Base-by-base conservation (phyloP, 2,888 invertebrate genomes). In the Oligia strigilis region DNA sequence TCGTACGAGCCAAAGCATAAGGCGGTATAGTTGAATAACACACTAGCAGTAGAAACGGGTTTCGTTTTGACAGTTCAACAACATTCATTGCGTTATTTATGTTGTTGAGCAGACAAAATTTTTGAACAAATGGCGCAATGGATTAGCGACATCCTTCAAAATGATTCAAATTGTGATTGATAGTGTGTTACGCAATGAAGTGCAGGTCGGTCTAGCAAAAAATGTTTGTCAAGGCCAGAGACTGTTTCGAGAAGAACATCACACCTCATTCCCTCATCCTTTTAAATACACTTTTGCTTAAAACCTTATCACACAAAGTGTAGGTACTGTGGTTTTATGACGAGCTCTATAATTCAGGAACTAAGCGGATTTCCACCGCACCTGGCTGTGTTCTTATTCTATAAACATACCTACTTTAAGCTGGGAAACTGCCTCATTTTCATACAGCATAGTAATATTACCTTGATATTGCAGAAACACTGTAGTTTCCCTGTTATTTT, bases 401-500 rank as follows among this genome's bases (percentile, higher is more conserved):
- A 58, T 43, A 14, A n/a, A 29, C 52, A 23, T 46, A 8, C 17
- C 23, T 65, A 76, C 19, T 71, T 52, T 60, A 29, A 65, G 58
- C 43, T 69, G 1, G 14, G 0, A 58, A 71, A 77, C 40, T 49
- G 55, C 49, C 58, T 65, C 62, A 55, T 85, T 72, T 74, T 60
- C 49, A 55, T 64, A 58, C 29, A n/a, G 55, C 55, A 64, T 36
- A 69, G 60, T 69, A 58, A 72, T 73, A 75, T 74, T 64, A 78
- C 55, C 23, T 40, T 62, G 14, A 75, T 72, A 70, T 65, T 82
- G 36, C 72, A 13, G 60, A 40, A 82, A 70, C 55, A 62, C 19
- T 75, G 67, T 69, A 74, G 67, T 55, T 75, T 62, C 40, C 36
- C 17, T 36, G 49, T 73, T 79, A 72, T 72, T 75, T 46, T 62